Conservation (phyloP, 2,888 invertebrate genomes). For the Meta bourneti region DNA sequence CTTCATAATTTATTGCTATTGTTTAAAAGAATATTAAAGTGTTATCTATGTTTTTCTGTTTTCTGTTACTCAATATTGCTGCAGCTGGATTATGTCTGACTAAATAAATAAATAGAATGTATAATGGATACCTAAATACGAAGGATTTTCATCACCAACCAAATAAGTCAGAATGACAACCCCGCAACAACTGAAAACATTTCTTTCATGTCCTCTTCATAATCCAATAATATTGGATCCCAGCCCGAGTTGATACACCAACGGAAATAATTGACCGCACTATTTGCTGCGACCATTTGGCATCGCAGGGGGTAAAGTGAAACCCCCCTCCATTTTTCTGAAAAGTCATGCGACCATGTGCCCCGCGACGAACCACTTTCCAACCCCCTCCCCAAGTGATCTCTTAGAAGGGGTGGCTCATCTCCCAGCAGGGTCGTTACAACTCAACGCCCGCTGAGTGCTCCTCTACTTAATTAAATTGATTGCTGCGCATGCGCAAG, state of each 20-base stretch:
- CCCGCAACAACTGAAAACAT: too few species aligned
- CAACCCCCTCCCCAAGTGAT: conserved; percentile 2
- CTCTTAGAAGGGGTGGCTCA: conserved; percentile 39
- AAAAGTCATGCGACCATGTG: conserved; percentile 45
- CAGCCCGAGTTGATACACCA: not conserved
- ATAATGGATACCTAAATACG: too few species aligned
- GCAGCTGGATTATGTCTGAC: too few species aligned
- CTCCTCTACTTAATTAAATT: conserved; percentile 74
- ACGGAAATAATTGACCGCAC: conserved; percentile 23
- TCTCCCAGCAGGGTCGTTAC: conserved; percentile 72
- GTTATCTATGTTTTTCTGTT: too few species aligned
- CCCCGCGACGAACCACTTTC: not conserved
- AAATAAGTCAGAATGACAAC: too few species aligned
- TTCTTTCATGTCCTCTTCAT: not conserved
- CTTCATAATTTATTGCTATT: too few species aligned
- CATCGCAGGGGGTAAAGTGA: conserved; percentile 5
- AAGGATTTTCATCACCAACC: too few species aligned
- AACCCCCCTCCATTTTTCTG: conserved; percentile 5
- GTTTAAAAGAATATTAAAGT: too few species aligned
- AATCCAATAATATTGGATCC: not conserved
- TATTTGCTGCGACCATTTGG: conserved; percentile 20
- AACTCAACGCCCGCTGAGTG: conserved; percentile 74
- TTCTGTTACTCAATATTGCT: too few species aligned
- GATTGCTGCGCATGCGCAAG: conserved; percentile 67
- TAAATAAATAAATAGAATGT: too few species aligned